phyloP scores from a whole-genome alignment of 2,888 invertebrate genomes.

The Nephrotoma flavescens region DNA sequence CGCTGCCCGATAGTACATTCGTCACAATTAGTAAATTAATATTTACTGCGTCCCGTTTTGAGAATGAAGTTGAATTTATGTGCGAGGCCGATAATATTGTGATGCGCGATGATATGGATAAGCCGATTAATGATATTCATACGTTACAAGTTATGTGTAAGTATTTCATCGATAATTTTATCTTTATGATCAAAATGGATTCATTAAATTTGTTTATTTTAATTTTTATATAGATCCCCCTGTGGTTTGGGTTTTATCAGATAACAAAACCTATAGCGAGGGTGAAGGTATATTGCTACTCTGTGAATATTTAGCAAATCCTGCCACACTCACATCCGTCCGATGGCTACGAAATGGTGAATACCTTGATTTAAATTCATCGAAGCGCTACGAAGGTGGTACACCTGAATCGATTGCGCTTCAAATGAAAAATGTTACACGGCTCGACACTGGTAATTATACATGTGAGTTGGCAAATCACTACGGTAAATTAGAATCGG shows the following conservation, averaged over 20 bases:
- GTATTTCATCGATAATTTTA: conserved; percentile 25
- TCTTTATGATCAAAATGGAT: neutral
- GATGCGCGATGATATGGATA: conserved; percentile 52
- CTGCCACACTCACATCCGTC: conserved; percentile 57
- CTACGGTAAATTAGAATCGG: conserved; percentile 60
- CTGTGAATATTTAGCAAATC: conserved; percentile 78
- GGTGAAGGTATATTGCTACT: conserved; percentile 55
- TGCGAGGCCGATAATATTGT: conserved; percentile 76
- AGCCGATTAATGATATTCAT: conserved; percentile 54
- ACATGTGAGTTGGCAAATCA: conserved; percentile 66
- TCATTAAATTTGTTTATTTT: neutral
- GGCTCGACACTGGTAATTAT: conserved; percentile 73
- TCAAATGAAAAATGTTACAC: conserved; percentile 57
- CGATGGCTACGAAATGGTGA: conserved; percentile 40
- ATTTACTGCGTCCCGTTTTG: conserved; percentile 67
- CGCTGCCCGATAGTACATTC: conserved; percentile 53
- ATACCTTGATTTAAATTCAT: neutral
- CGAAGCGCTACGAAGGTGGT: conserved; percentile 57
- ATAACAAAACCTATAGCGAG: conserved; percentile 65
- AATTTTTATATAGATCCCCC: conserved; percentile 56
- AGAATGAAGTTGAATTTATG: conserved; percentile 62
- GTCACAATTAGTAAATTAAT: conserved; percentile 62
- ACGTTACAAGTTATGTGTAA: conserved; percentile 77
- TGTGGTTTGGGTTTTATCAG: conserved; percentile 58
- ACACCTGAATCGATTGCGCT: conserved; percentile 59